Conservation (phyloP, 2,797 vertebrate species). For the Poecilia wingei region DNA sequence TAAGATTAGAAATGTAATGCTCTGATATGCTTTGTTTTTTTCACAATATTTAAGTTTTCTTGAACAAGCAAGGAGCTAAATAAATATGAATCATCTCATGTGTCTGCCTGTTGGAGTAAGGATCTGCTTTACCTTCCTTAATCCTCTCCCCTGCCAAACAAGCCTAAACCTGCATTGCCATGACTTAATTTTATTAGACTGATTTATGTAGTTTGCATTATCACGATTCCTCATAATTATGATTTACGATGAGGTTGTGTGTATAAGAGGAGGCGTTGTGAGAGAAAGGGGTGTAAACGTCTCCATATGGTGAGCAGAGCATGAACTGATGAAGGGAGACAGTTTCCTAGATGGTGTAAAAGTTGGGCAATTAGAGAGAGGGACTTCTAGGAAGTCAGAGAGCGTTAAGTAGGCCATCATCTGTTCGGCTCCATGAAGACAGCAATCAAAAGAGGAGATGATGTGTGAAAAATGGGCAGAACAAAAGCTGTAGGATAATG, state of each 20-base stretch:
- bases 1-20: not conserved
- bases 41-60: not conserved
- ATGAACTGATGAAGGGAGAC: constrained; percentile 35
- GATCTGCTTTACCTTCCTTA: constrained; percentile 12
- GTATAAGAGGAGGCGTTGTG: not conserved
- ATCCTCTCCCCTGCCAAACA: constrained; percentile 35
- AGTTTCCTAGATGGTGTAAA: constrained; percentile 43
- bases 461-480: constrained; percentile 27
- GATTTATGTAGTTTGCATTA: not conserved
- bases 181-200: not conserved
- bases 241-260: constrained; percentile 26
- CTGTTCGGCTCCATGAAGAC: constrained; percentile 26
- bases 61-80: not conserved
- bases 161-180: not conserved
- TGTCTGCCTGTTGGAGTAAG: constrained; percentile 14
- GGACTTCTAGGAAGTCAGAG: constrained; percentile 42
- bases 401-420: constrained; percentile 24
- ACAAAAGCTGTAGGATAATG: not conserved
- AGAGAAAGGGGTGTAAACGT: constrained; percentile 14
- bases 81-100: not conserved
- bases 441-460: constrained; percentile 16
- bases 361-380: constrained; percentile 12
- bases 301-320: constrained; percentile 59
- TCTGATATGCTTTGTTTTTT: not conserved
- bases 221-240: not conserved